Conservation (phyloP, 2,888 invertebrate species). For the Ptilodon capucinus region DNA sequence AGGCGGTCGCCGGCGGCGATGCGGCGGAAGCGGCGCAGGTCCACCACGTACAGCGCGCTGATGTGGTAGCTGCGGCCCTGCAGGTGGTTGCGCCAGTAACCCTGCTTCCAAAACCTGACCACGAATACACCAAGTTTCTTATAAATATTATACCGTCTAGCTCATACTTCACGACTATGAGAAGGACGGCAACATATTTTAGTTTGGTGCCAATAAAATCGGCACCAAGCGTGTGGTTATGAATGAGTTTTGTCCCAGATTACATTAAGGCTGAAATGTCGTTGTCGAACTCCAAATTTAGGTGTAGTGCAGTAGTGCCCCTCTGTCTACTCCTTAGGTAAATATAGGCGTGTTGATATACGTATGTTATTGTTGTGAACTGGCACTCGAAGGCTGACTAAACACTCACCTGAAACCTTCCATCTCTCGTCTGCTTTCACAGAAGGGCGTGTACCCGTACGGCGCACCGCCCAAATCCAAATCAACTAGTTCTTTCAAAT, state of each 20-base stretch:
- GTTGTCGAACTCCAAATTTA: too few species aligned
- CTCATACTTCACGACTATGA: too few species aligned
- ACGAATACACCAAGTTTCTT: background rate
- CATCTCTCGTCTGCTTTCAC: constrained; percentile 98
- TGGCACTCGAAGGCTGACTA: background rate
- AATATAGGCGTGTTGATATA: too few species aligned
- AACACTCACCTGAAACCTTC: constrained; percentile 93
- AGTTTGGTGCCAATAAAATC: too few species aligned
- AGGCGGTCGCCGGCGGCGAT: constrained; percentile 99
- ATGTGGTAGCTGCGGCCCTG: constrained; percentile 96
- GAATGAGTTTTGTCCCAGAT: too few species aligned
- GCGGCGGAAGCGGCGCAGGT: constrained; percentile 96
- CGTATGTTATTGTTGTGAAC: too few species aligned
- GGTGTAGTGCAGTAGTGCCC: too few species aligned
- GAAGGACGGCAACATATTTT: too few species aligned
- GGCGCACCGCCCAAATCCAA: constrained; percentile 97
- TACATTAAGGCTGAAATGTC: too few species aligned
- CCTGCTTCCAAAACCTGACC: constrained; percentile 97
- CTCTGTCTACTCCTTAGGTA: too few species aligned
- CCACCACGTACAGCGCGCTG: constrained; percentile 98
- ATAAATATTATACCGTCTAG: too few species aligned
- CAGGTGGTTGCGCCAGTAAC: constrained; percentile 99
- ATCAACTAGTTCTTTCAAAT: constrained; percentile 95
- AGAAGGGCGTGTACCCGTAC: constrained; percentile 99
- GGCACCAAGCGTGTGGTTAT: too few species aligned